Percentiles rank a stretch among this genome's conserved stretches.
phyloP scores from a whole-genome alignment of 2,888 invertebrate genomes.

The Bhutanitis thaidina region DNA sequence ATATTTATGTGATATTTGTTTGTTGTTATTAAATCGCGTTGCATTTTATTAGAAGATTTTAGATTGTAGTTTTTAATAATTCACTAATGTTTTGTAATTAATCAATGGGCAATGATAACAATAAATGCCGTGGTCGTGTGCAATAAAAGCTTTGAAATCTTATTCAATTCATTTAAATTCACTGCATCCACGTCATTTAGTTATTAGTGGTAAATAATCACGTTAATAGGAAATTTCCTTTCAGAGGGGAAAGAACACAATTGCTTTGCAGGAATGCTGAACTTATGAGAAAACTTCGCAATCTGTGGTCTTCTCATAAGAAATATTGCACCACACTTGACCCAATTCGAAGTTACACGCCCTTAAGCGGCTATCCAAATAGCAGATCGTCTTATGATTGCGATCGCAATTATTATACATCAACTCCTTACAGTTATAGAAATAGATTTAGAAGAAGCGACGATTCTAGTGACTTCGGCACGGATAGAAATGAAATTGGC shows the following conservation, averaged over 20 bases:
- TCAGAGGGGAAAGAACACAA: slow-evolving; percentile 81
- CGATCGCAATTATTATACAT: slow-evolving; percentile 69
- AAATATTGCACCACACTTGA: slow-evolving; percentile 72
- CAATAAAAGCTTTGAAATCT: slow-evolving; percentile 45
- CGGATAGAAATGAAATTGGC: slow-evolving; percentile 47
- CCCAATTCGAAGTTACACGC: slow-evolving; percentile 61
- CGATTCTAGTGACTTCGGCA: slow-evolving; percentile 33
- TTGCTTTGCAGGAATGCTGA: slow-evolving; percentile 82
- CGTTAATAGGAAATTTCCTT: slow-evolving; percentile 46
- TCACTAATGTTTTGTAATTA: not conserved
- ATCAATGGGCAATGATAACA: slow-evolving; percentile 32
- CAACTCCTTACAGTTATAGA: slow-evolving; percentile 63
- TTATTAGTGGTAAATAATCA: slow-evolving; percentile 23
- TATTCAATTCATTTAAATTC: slow-evolving; percentile 12
- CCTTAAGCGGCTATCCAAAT: slow-evolving; percentile 68
- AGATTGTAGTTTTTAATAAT: not conserved
- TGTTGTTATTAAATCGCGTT: not conserved
- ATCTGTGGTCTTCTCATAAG: slow-evolving; percentile 82
- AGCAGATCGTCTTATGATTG: slow-evolving; percentile 64
- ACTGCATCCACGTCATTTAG: slow-evolving; percentile 16
- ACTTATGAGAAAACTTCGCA: slow-evolving; percentile 81
- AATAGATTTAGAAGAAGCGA: slow-evolving; percentile 48
- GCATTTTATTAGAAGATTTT: not conserved
- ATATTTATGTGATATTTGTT: not conserved
- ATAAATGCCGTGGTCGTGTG: slow-evolving; percentile 30